Conservation (phyloP, 2,888 invertebrate species). For the Sericinus montela region DNA sequence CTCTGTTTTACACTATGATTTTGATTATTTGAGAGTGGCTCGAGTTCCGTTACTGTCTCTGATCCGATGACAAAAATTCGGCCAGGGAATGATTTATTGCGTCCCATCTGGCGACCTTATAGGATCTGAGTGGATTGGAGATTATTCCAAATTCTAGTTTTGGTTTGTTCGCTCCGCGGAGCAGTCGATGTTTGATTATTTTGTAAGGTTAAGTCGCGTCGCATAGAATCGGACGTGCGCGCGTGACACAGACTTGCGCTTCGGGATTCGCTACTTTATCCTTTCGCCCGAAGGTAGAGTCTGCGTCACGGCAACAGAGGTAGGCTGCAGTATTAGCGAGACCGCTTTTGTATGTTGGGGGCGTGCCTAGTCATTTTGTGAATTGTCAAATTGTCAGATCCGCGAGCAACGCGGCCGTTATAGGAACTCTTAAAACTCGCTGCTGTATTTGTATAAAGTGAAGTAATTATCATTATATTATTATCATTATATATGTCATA, state of each 20-base stretch:
- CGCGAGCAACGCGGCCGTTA: slow-evolving; percentile 76
- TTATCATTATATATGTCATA: slow-evolving; percentile 74
- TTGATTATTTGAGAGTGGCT: slow-evolving; percentile 71
- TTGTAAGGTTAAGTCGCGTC: slow-evolving; percentile 58
- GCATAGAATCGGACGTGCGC: slow-evolving; percentile 25
- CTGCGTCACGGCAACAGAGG: slow-evolving; percentile 28
- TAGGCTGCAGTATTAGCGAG: slow-evolving; percentile 51
- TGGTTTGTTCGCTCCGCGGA: slow-evolving; percentile 34
- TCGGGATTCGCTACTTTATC: slow-evolving; percentile 13
- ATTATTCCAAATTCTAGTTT: slow-evolving; percentile 53
- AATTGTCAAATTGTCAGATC: slow-evolving; percentile 76
- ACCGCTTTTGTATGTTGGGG: slow-evolving; percentile 42
- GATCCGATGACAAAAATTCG: slow-evolving; percentile 60
- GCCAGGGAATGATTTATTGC: slow-evolving; percentile 35
- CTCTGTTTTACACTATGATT: slow-evolving; percentile 53
- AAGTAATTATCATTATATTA: slow-evolving; percentile 75
- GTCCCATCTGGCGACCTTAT: slow-evolving; percentile 26
- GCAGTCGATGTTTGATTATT: slow-evolving; percentile 54
- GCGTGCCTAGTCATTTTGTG: slow-evolving; percentile 79
- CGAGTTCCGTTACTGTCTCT: slow-evolving; percentile 73
- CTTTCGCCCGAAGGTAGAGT: slow-evolving; percentile 17
- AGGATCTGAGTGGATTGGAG: slow-evolving; percentile 34
- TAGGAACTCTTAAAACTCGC: slow-evolving; percentile 89
- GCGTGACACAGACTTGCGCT: slow-evolving; percentile 3
- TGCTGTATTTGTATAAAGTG: slow-evolving; percentile 85